Conservation (phyloP, 92 coral and sea anemone species). For the Siderastrea siderea region DNA sequence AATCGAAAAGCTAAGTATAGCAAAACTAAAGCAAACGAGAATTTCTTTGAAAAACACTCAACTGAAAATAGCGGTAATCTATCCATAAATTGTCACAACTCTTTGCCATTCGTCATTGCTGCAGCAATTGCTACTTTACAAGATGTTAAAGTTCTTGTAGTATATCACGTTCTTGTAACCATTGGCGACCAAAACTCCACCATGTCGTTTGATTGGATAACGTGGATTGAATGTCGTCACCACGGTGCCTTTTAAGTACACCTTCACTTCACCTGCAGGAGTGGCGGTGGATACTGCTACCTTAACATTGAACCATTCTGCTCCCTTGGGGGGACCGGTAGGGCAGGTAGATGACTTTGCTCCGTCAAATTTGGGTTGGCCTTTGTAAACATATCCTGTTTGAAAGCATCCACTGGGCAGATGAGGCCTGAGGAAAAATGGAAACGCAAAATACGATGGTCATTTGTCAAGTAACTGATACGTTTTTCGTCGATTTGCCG, state of each 20-base stretch:
- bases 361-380: conserved; percentile 42
- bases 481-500: no score
- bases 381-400: conserved; percentile 67
- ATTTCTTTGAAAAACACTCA: no score
- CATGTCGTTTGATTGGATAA: conserved; percentile 35
- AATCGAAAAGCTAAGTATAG: no score
- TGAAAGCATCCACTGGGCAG: conserved; percentile 61
- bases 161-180: conserved; percentile 74
- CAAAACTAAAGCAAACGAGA: no score
- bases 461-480: no score
- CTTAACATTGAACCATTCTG: no score
- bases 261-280: conserved; percentile 26
- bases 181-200: conserved; percentile 80
- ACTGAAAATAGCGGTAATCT: neutral
- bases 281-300: neutral
- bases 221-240: neutral
- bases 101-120: neutral
- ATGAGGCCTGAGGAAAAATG: conserved; percentile 57
- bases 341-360: conserved; percentile 32
- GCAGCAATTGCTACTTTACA: neutral
- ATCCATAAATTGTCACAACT: neutral
- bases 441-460: neutral
- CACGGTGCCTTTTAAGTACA: conserved; percentile 25
- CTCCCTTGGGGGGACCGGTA: conserved; percentile 34
- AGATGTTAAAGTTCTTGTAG: conserved; percentile 35